Percentiles rank a stretch among this genome's conserved stretches.
phyloP scores from a whole-genome alignment of 2,113 vertebrate species.

The Cyphomyrus discorhynchus region DNA sequence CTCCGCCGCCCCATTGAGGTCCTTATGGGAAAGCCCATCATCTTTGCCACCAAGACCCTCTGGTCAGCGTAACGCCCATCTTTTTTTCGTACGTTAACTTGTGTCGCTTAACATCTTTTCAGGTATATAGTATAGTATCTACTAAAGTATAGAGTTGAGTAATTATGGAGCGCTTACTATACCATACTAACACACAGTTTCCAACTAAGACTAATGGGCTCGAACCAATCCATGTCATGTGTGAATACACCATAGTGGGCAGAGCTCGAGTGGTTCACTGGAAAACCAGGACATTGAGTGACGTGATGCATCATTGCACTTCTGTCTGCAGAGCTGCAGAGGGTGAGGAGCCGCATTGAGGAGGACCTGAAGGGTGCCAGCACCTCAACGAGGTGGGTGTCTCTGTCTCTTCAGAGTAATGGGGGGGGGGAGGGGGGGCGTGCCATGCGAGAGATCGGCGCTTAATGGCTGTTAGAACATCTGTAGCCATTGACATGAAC shows the following conservation, averaged over 20 bases:
- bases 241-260: not conserved
- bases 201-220: not conserved
- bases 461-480: not conserved
- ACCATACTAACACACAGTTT: not conserved
- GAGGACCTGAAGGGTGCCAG: constrained; percentile 43
- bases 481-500: not conserved
- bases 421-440: no score
- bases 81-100: not conserved
- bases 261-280: not conserved
- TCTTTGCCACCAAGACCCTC: not conserved
- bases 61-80: not conserved
- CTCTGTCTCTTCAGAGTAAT: not conserved
- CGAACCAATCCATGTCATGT: not conserved
- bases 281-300: not conserved
- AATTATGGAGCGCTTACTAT: not conserved
- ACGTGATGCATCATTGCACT: not conserved
- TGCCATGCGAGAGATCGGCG: not conserved
- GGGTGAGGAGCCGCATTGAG: constrained; percentile 54
- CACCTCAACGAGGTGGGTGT: not conserved
- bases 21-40: not conserved
- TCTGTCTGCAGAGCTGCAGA: constrained; percentile 55
- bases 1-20: not conserved
- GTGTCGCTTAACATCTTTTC: not conserved
- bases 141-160: not conserved
- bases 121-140: not conserved